phyloP scores from a whole-genome alignment of 2,888 invertebrate genomes.

The Noctua janthina region DNA sequence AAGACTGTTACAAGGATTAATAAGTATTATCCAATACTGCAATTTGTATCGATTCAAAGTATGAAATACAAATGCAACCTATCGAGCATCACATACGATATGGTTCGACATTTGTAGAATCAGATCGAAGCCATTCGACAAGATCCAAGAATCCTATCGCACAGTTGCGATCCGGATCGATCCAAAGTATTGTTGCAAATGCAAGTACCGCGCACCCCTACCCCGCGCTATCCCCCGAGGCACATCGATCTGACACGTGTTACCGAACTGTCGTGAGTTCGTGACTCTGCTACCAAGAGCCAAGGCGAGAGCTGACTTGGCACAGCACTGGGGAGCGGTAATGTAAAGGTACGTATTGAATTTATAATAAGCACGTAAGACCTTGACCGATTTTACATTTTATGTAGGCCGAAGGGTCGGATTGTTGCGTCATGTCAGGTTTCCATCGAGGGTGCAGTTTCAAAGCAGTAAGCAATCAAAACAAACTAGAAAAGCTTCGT shows the following conservation, averaged over 20 bases:
- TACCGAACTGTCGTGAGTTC: slow-evolving; percentile 21
- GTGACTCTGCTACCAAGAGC: slow-evolving; percentile 13
- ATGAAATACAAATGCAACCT: background rate
- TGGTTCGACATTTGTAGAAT: background rate
- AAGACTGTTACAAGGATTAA: background rate
- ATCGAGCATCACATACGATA: background rate
- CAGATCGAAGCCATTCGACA: background rate
- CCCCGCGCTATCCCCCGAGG: background rate
- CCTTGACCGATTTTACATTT: slow-evolving; percentile 25
- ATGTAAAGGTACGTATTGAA: slow-evolving; percentile 21
- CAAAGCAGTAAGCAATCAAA: background rate
- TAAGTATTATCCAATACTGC: background rate
- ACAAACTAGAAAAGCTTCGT: background rate
- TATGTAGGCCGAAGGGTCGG: background rate
- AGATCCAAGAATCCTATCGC: background rate
- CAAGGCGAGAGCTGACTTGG: background rate
- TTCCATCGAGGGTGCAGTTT: background rate
- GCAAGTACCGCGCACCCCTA: background rate
- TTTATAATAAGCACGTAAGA: slow-evolving; percentile 13
- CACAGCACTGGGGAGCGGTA: background rate
- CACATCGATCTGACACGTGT: slow-evolving; percentile 41
- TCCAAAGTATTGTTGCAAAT: background rate
- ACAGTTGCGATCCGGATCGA: background rate
- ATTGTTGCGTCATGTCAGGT: background rate
- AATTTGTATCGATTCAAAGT: background rate